Percentiles rank a stretch among this genome's conserved stretches.
phyloP scores from a whole-genome alignment of 2,797 vertebrate species.

The Xenops minutus region DNA sequence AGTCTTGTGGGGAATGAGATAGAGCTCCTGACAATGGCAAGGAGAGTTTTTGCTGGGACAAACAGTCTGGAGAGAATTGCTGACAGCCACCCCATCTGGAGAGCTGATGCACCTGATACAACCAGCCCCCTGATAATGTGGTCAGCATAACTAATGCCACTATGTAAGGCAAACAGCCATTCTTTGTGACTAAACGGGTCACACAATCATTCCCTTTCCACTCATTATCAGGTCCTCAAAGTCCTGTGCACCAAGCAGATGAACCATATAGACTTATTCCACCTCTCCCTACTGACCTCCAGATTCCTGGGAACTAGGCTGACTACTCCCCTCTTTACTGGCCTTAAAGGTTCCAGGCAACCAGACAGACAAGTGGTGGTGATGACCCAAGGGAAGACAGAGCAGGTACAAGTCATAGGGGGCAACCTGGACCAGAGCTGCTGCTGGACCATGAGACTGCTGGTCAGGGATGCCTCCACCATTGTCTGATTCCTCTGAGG shows the following conservation, averaged over 20 bases:
- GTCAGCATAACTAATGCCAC: background rate
- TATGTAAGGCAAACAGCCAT: background rate
- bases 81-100: background rate
- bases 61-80: background rate
- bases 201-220: background rate
- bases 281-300: background rate
- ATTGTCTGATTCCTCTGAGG: background rate
- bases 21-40: background rate
- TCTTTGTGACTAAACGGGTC: background rate
- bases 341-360: background rate
- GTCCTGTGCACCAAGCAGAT: background rate
- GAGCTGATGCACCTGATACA: background rate
- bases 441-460: background rate
- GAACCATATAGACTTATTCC: background rate
- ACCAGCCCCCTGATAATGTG: background rate
- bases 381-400: accelerated
- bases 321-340: background rate
- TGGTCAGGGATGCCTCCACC: background rate
- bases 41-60: background rate
- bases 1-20: background rate
- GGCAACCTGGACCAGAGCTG: background rate
- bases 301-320: background rate
- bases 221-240: background rate
- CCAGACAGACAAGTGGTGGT: background rate
- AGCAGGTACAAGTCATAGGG: background rate